Evolutionary conservation across 2,113 vertebrate genomes (phyloP).

Genomic region (Struthidea cinerea): DNA sequence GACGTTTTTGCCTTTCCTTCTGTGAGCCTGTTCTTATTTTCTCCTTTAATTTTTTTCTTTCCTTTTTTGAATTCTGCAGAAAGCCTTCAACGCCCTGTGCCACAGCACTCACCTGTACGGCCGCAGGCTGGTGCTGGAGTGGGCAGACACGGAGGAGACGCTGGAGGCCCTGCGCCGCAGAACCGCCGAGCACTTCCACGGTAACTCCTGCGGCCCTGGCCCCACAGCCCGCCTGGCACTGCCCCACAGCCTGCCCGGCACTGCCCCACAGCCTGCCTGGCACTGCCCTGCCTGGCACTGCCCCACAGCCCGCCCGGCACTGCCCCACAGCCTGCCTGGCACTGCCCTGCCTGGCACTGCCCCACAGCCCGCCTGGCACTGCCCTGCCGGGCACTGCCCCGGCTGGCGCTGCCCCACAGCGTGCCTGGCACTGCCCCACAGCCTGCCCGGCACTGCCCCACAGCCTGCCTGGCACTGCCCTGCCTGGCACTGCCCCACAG

Average conservation of each 20-base stretch:
- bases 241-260: not conserved
- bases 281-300: too few species aligned
- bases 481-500: too few species aligned
- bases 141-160: conserved; percentile 88
- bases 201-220: conserved; percentile 63
- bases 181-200: conserved; percentile 89
- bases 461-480: too few species aligned
- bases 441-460: too few species aligned
- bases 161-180: conserved; percentile 86
- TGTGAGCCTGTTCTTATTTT: not conserved
- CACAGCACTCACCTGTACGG: conserved; percentile 97
- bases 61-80: conserved; percentile 64
- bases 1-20: not conserved
- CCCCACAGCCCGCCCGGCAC: too few species aligned
- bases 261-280: too few species aligned
- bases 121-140: conserved; percentile 91
- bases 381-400: too few species aligned
- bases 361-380: too few species aligned
- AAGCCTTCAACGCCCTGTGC: conserved; percentile 90
- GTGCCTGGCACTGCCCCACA: too few species aligned
- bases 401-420: too few species aligned
- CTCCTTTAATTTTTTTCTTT: not conserved
- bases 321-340: too few species aligned
- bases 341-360: too few species aligned
- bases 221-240: not conserved